Base-by-base conservation (phyloP, 2,113 vertebrate genomes). In the Eudyptes chrysolophus region DNA sequence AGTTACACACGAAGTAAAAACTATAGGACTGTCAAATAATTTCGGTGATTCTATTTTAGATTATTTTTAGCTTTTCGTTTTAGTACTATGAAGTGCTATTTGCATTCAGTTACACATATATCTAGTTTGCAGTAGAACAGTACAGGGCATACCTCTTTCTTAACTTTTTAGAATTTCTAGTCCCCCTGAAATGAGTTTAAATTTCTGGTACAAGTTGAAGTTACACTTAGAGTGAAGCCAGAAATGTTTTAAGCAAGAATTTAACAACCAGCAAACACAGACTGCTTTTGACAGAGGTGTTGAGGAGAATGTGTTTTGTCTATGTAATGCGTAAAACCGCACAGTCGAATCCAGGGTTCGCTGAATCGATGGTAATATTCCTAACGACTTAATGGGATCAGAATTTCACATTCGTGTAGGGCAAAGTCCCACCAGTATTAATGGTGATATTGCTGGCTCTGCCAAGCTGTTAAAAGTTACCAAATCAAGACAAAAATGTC, bases 31-130 rank as follows among this genome's bases (percentile, higher is more conserved):
- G 14, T 60, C 46, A 55, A 83, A 81, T 68, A 66, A 70, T 69
- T 75, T 6, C 1, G 1, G 80, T 62, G 12, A 61, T 87, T 75
- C 51, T 80, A 38, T 54, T 77, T 90, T 64, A 65, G 10, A 36
- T 90, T 69, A 52, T 61, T 90, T 92, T 79, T 49, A 81, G n/a
- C 72, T 78, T 89, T 91, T 83, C 5, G 19, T 62, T 91, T 94
- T 62, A 66, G 30, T 82, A 32, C 22, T 51, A 5, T 77, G 6
- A 70, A 77, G 26, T 30, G 49, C 27, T 80, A 25, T 70, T 93
- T 90, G 34, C 48, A 21, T 65, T 75, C 72, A 78, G 32, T 80
- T 72, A 48, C 48, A 44, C 8, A 6, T 32, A 16, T 9, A 52
- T 52, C 57, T 64, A 10, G 6, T 46, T 84, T 80, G 22, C 55